These are phyloP conservation scores for Drosophila hydei DNA, from an alignment of 1,140 invertebrate genomes.

Conservation along the genomic window DNA sequence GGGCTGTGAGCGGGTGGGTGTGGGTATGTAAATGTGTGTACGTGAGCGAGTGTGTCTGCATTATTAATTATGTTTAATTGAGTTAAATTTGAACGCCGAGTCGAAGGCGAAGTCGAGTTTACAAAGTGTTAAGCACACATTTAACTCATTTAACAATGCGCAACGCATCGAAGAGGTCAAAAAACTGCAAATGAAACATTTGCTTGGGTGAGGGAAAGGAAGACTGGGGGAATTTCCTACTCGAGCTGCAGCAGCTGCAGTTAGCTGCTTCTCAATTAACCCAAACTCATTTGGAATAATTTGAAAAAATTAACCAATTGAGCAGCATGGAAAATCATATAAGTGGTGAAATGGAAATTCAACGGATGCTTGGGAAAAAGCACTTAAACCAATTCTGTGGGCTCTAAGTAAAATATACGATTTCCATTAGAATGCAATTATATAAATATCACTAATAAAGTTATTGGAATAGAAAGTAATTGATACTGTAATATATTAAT, in stretches of 20 bases:
- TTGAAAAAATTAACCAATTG: slow-evolving; percentile 74
- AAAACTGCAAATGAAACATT: slow-evolving; percentile 42
- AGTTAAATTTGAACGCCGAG: slow-evolving; percentile 54
- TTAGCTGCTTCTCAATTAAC: slow-evolving; percentile 56
- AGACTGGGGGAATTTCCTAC: slow-evolving; percentile 15
- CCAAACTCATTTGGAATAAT: slow-evolving; percentile 76
- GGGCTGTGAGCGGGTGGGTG: background rate
- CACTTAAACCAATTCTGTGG: slow-evolving; percentile 20
- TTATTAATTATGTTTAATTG: slow-evolving; percentile 68
- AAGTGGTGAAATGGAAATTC: slow-evolving; percentile 15
- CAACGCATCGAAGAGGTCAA: slow-evolving; percentile 54
- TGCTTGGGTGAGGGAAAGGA: background rate
- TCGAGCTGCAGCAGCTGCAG: slow-evolving; percentile 10
- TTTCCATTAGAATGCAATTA: slow-evolving; percentile 14
- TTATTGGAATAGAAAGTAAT: background rate
- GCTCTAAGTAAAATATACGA: slow-evolving; percentile 18
- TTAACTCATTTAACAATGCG: slow-evolving; percentile 15
- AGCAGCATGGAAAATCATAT: slow-evolving; percentile 62
- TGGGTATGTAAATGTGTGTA: slow-evolving; percentile 27
- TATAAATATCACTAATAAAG: background rate
- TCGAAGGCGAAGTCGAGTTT: slow-evolving; percentile 53
- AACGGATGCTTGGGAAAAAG: slow-evolving; percentile 19
- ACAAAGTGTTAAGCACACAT: slow-evolving; percentile 65
- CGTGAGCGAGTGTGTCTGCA: slow-evolving; percentile 38
- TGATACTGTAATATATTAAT: background rate